Base-by-base conservation (phyloP, 1,140 invertebrate genomes). In the Drosophila hydei region DNA sequence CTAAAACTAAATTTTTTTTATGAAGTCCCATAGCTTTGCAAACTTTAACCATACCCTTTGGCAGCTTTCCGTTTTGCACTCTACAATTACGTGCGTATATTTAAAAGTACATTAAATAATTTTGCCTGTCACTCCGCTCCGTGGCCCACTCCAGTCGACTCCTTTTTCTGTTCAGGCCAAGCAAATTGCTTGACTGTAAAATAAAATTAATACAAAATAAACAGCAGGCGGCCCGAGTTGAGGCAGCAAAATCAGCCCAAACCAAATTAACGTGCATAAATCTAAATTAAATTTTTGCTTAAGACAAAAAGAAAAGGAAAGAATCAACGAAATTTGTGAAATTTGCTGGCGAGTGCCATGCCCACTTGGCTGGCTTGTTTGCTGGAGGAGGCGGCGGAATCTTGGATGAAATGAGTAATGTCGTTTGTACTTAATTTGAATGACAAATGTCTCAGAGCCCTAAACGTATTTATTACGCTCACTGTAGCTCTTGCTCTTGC, bases 381-480 rank as follows among this genome's bases (percentile, higher is more conserved):
- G 38, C 5, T 40, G 1, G 38, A 4, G 4, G 42, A 1, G 1
- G 43, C 18, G 19, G 18, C 2, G 42, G 18, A 12, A 18, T 3
- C 42, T 18, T 51, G 23, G 9, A 63, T 51, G 50, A 71, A 80
- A 80, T 80, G 72, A 79, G 62, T 80, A 79, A 80, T 80, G 76
- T 76, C 78, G 76, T 69, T 80, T 75, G 72, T 78, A 75, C 76
- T 75, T 79, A 80, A 80, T 80, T 80, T 80, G 76, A 79, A 80
- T 81, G 78, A 81, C 69, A 79, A 81, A 81, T 81, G 78, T 67
- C 67, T 56, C 47, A 65, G 40, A 62, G 73, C 69, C 64, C 72
- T 60, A 67, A 79, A 73, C 73, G 64, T 70, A 79, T 81, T 80
- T 80, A 67, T 80, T 80, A 78, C 50, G 50, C 64, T 75, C 36